Evolutionary conservation across 2,888 invertebrate species (phyloP).

Genomic region (Vannuccia rotundouncinata): DNA sequence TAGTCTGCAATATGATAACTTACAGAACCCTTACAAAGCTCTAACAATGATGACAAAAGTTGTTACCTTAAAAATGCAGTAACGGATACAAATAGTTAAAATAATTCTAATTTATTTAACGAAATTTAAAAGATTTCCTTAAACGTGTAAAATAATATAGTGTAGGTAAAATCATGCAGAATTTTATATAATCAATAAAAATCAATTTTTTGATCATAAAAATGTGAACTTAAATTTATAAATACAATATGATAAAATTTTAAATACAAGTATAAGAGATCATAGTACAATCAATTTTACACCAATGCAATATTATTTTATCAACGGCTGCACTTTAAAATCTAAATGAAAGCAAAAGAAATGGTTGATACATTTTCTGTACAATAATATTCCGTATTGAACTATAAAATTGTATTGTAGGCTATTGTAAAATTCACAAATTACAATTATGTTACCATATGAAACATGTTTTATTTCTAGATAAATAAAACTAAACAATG

Average conservation of each 20-base stretch:
- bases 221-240: no score
- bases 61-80: not conserved
- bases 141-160: no score
- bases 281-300: not conserved
- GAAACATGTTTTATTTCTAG: not conserved
- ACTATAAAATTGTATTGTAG: not conserved
- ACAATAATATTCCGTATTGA: not conserved
- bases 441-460: not conserved
- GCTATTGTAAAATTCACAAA: not conserved
- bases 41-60: not conserved
- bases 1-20: not conserved
- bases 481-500: not conserved
- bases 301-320: no score
- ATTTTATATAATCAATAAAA: no score
- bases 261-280: not conserved
- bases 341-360: not conserved
- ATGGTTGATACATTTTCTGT: not conserved
- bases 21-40: not conserved
- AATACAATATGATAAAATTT: not conserved
- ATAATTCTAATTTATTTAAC: not conserved
- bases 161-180: no score
- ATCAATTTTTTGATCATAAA: no score
- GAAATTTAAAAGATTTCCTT: not conserved
- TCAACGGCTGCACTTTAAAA: no score
- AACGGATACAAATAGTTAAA: not conserved